A percentile compares a stretch with the other conserved stretches of the same genome.
Evolutionary conservation across 2,113 vertebrate genomes (phyloP).

Genomic region (Etheostoma spectabile): DNA sequence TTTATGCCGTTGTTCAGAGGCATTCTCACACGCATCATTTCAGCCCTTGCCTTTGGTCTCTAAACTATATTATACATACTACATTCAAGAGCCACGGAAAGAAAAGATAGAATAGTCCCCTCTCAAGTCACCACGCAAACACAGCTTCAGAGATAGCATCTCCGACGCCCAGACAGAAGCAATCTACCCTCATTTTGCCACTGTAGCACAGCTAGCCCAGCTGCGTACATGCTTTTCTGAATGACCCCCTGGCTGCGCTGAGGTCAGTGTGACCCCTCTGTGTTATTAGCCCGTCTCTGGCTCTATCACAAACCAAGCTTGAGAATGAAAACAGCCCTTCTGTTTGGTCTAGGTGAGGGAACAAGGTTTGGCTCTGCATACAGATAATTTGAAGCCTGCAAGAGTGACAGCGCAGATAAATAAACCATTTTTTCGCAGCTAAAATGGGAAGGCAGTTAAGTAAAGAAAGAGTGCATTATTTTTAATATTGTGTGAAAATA

Average conservation of each 20-base stretch:
- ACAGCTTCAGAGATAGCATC: constrained; percentile 67
- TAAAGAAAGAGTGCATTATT: constrained; percentile 41
- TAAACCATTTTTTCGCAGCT: constrained; percentile 56
- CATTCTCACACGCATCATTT: constrained; percentile 63
- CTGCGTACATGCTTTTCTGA: constrained; percentile 21
- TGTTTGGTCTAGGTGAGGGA: constrained; percentile 76
- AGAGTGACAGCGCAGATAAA: constrained; percentile 66
- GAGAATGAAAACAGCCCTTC: constrained; percentile 77
- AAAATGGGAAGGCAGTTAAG: constrained; percentile 38
- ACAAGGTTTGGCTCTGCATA: constrained; percentile 37
- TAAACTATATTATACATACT: constrained; percentile 23
- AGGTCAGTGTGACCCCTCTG: constrained; percentile 66
- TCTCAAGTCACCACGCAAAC: constrained; percentile 52
- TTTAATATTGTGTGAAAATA: constrained; percentile 66
- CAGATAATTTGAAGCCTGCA: constrained; percentile 38
- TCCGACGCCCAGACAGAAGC: constrained; percentile 54
- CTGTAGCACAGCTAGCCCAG: constrained; percentile 53
- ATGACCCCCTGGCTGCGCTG: constrained; percentile 53
- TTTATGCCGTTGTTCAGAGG: constrained; percentile 67
- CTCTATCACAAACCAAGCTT: constrained; percentile 54
- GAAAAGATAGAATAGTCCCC: constrained; percentile 41
- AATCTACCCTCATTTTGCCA: constrained; percentile 66
- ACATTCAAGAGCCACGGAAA: constrained; percentile 31
- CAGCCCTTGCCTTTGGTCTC: constrained; percentile 57
- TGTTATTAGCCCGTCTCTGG: constrained; percentile 73